These are phyloP conservation scores for Helarctos malayanus DNA, from an alignment of 2,797 vertebrate species.

Conservation along the genomic window DNA sequence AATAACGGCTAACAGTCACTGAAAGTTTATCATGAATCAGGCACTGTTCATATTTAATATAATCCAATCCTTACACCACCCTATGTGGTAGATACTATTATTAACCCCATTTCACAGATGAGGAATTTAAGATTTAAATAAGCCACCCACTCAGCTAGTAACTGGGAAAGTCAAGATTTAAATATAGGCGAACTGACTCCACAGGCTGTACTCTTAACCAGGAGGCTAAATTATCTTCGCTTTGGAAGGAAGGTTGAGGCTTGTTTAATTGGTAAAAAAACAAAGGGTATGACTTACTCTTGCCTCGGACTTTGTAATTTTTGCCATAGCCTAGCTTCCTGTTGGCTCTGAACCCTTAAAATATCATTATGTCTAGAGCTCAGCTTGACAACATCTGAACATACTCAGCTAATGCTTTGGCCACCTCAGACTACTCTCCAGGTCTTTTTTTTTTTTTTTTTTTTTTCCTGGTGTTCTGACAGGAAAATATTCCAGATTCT, in stretches of 20 bases:
- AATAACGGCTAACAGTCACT: not conserved
- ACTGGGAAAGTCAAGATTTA: not conserved
- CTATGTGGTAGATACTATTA: not conserved
- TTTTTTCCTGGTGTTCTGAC: not conserved
- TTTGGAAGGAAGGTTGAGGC: not conserved
- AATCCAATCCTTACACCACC: not conserved
- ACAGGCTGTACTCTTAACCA: not conserved
- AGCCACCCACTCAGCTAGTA: not conserved
- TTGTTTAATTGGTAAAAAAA: not conserved
- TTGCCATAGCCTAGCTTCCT: not conserved
- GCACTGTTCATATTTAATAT: not conserved
- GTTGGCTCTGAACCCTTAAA: not conserved
- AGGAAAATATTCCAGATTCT: not conserved
- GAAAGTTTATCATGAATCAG: not conserved
- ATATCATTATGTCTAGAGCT: not conserved
- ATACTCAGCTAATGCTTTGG: not conserved
- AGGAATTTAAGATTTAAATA: not conserved
- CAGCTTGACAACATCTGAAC: not conserved
- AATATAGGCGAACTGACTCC: not conserved
- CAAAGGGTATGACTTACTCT: not conserved
- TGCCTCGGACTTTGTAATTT: not conserved
- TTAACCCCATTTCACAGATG: not conserved
- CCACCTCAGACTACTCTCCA: not conserved
- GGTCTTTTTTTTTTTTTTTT: not conserved
- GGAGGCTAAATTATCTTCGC: not conserved